Evolutionary conservation across 2,797 vertebrate genomes (phyloP).

Genomic region (Rhabdophis nuchalis): DNA sequence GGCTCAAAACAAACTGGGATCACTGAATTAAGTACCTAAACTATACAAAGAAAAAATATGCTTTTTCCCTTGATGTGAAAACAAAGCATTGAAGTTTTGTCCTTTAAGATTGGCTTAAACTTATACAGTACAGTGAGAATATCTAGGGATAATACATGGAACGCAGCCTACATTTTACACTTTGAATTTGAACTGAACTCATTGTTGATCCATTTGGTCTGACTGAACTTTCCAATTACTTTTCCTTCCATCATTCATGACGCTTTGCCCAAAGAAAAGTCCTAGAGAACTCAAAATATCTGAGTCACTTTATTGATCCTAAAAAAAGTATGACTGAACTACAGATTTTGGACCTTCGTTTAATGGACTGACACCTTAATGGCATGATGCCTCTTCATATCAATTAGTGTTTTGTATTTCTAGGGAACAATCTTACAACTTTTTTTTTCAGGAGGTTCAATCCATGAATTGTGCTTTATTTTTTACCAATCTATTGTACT

Average conservation of each 20-base stretch:
- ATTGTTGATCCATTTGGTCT: not conserved
- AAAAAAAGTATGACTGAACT: not conserved
- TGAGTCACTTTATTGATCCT: not conserved
- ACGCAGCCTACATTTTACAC: not conserved
- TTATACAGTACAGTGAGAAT: not conserved
- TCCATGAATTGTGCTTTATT: conserved; percentile 1
- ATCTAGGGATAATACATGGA: not conserved
- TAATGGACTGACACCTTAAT: not conserved
- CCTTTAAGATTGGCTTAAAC: not conserved
- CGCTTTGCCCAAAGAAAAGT: not conserved
- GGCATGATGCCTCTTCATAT: not conserved
- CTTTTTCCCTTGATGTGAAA: not conserved
- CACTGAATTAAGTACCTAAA: not conserved
- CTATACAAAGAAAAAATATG: not conserved
- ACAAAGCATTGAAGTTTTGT: not conserved
- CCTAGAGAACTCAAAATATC: not conserved
- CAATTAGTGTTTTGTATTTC: not conserved
- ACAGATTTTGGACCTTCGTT: not conserved
- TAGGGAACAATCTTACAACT: not conserved
- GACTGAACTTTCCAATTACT: not conserved
- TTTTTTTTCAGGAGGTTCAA: not conserved
- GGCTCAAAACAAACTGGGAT: not conserved
- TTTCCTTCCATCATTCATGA: not conserved
- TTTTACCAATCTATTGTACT: not conserved
- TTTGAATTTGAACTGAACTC: not conserved